Percentiles rank a stretch among this genome's conserved stretches.
Conservation (phyloP, 2,113 vertebrate genomes). For the Dipodomys ordii region DNA sequence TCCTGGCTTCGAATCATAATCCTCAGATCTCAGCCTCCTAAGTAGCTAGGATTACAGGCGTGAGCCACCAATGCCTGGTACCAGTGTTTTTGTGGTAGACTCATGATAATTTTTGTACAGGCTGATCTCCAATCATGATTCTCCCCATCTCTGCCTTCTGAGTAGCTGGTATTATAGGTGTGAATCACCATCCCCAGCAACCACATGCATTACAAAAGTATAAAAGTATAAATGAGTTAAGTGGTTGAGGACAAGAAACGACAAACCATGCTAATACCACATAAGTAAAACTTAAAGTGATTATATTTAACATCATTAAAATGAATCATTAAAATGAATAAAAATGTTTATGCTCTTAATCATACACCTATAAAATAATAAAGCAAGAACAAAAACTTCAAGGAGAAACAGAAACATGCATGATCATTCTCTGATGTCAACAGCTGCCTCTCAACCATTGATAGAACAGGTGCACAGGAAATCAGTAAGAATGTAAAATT, state of each 20-base stretch:
- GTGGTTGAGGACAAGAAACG: background rate
- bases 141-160: too few relatives aligned
- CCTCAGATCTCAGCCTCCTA: too few relatives aligned
- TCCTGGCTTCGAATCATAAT: too few relatives aligned
- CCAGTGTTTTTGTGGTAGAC: too few relatives aligned
- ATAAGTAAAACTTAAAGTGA: conserved; percentile 45
- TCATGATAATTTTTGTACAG: too few relatives aligned
- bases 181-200: too few relatives aligned
- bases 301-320: conserved; percentile 30
- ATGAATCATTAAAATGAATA: background rate
- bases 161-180: too few relatives aligned
- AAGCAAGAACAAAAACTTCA: conserved; percentile 42
- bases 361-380: conserved; percentile 20
- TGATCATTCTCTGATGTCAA: conserved; percentile 7
- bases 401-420: conserved; percentile 42
- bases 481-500: conserved; percentile 14
- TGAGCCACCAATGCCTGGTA: too few relatives aligned
- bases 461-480: background rate
- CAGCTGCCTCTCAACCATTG: background rate
- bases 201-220: conserved; percentile 9
- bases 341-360: conserved; percentile 30
- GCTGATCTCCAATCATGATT: too few relatives aligned
- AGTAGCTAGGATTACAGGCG: too few relatives aligned
- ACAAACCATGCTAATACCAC: background rate
- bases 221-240: conserved; percentile 10